phyloP scores from a whole-genome alignment of 2,888 invertebrate species.

The Cryptocephalus primarius region DNA sequence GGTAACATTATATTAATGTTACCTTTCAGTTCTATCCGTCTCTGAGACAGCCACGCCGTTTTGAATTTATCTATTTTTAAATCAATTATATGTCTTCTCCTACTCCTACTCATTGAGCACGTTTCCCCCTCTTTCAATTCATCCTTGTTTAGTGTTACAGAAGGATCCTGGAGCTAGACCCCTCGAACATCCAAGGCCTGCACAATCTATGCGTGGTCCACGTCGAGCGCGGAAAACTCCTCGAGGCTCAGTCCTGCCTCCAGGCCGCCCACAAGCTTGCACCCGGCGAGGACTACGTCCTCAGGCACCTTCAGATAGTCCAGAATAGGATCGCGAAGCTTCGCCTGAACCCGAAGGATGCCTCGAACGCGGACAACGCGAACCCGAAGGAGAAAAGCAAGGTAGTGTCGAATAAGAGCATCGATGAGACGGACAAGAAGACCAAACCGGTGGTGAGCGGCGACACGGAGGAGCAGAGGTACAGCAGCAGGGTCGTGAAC shows the following conservation, averaged over 20 bases:
- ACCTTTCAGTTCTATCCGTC: too few species aligned
- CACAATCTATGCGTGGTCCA: constrained; percentile 95
- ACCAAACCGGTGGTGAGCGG: constrained; percentile 34
- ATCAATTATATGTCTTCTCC: too few species aligned
- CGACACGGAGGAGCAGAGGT: constrained; percentile 34
- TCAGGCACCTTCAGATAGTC: constrained; percentile 82
- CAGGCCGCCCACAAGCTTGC: constrained; percentile 69
- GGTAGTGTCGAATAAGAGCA: constrained; percentile 34
- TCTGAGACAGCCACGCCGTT: too few species aligned
- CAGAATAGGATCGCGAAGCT: constrained; percentile 46
- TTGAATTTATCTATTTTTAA: too few species aligned
- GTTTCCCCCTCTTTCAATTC: too few species aligned
- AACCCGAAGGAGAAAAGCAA: constrained; percentile 27
- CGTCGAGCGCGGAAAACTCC: constrained; percentile 80
- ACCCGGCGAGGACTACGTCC: constrained; percentile 84
- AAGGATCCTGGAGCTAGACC: constrained; percentile 75
- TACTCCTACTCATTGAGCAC: too few species aligned
- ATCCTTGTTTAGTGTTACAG: constrained; percentile 65
- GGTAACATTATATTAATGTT: too few species aligned
- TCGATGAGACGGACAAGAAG: constrained; percentile 32
- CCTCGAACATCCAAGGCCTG: constrained; percentile 84
- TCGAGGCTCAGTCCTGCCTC: constrained; percentile 77
- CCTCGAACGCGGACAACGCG: constrained; percentile 21
- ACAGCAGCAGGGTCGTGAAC: constrained; percentile 36
- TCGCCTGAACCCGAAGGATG: constrained; percentile 29